Evolutionary conservation across 2,888 invertebrate species (phyloP), one percentile per base, ranked within the genome.

Genomic region (Clistopyga incitator): DNA sequence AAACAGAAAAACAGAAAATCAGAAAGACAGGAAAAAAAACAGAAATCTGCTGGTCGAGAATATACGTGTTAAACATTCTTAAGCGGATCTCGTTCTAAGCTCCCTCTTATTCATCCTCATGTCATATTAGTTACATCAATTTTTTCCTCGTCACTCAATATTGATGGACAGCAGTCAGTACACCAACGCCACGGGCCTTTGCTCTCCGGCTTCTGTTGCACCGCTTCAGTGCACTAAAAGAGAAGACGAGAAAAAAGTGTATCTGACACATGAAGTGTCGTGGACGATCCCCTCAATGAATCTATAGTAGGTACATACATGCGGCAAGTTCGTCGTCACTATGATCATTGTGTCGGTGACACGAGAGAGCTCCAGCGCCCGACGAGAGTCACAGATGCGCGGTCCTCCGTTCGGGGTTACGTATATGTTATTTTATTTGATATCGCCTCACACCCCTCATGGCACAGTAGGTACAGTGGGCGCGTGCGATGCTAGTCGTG

Each of bases 331-430:
- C 54, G 79, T 79, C 65, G 71, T 79, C 70, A 71, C 72, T 76
- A 79, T 79, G 67, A 77, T 79, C 71, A 83, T 76, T 83, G 79
- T 83, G 79, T 79, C 79, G 77, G 76, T 71, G 79, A 83, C 65
- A 67, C 76, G 59, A 56, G 68, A 52, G 25, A 54, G 38, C 61
- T 6, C 29, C 45, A 18, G 34, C 25, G 25, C 18, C 20, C n/a
- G 25, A 23, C 50, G 68, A 79, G 72, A 84, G 84, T 84, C 84
- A 81, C 84, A 84, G 84, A 84, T 84, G 84, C 84, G 78, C 84
- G 70, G 61, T 65, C 74, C 50, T 78, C 29, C 61, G 23, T 70
- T 59, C 74, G 74, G 83, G 74, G 77, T 76, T 72, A 74, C 68
- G 80, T 81, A 42, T 65, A 76, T 78, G 84, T 81, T 84, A 64